These are phyloP conservation scores for Apodemia hepburni DNA, from an alignment of 2,888 invertebrate species.

Conservation along the genomic window DNA sequence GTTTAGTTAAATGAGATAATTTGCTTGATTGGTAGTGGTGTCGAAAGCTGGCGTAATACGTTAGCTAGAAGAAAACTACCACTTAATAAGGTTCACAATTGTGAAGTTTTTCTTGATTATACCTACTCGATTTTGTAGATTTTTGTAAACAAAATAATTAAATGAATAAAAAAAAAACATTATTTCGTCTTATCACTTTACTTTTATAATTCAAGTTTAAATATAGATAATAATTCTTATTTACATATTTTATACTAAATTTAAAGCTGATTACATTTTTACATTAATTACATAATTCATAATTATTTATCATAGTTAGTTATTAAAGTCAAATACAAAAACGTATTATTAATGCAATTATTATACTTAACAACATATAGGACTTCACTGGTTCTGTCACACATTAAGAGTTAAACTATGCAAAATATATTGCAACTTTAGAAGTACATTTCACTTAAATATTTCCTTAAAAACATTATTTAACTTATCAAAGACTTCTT, in stretches of 20 bases:
- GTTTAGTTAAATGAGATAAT: no score
- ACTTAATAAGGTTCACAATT: no score
- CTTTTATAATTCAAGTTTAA: background rate
- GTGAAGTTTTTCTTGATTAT: no score
- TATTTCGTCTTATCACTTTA: background rate
- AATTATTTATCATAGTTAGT: conserved; percentile 4
- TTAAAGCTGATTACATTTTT: conserved; percentile 23
- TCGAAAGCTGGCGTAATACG: no score
- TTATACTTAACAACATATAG: background rate
- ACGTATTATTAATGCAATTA: background rate
- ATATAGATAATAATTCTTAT: conserved; percentile 12
- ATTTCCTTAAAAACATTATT: no score
- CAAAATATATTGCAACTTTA: background rate
- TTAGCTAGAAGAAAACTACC: no score
- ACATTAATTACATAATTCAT: background rate
- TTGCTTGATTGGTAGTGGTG: no score
- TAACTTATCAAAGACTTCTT: no score
- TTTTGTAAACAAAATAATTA: background rate
- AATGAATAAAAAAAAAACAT: background rate
- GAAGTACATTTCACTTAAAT: no score
- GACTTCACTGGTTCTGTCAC: background rate
- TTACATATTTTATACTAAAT: conserved; percentile 12
- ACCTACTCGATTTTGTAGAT: no score
- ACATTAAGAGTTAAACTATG: background rate
- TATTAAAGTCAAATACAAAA: conserved; percentile 3